Evolutionary conservation across 2,888 invertebrate species (phyloP), one percentile per base, ranked within the genome.

Genomic region (Seira musarum): DNA sequence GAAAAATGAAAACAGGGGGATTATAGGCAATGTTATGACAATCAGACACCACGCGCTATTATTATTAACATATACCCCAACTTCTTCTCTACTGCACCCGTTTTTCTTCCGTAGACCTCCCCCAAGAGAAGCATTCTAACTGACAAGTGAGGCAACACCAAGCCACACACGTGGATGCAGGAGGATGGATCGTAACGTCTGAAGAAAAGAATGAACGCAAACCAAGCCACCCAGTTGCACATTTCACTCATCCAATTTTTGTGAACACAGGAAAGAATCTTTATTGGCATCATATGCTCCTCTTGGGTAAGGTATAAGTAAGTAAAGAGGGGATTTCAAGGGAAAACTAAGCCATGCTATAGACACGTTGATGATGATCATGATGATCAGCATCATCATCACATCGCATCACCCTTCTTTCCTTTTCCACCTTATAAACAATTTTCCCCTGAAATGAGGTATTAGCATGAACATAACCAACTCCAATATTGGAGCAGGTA

Each of bases 1-100:
- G 77, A 77, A 77, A 77, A 77, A 77, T 77, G 77, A 77, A 77
- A 77, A 70, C 60, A 77, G 77, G 77, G 67, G 77, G 77, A 77
- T 77, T 77, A 77, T 71, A 65, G 77, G 68, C 71, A 77, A 77
- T 77, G 71, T 77, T 77, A 77, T 77, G 77, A 77, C 77, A 77
- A 77, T 77, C 77, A 77, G 71, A 71, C 60, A 71, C 71, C 66
- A 22, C 66, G n/a, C n/a, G n/a, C n/a, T n/a, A 71, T 66, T 66
- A 77, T 73, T 73, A 73, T 77, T 77, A 77, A 66, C 77, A 77
- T n/a, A n/a, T 71, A 77, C 77, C 71, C 77, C 71, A 63, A 66
- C 30, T 25, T 65, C 25, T 30, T 22, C 19, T 40, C n/a, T 35
- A 53, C 66, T 70, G 69, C 61, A 21, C 66, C 63, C 66, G 61